Conservation (phyloP, 37 sponge, comb jelly and placozoan species). For the Halisarca cf. caerulea region DNA sequence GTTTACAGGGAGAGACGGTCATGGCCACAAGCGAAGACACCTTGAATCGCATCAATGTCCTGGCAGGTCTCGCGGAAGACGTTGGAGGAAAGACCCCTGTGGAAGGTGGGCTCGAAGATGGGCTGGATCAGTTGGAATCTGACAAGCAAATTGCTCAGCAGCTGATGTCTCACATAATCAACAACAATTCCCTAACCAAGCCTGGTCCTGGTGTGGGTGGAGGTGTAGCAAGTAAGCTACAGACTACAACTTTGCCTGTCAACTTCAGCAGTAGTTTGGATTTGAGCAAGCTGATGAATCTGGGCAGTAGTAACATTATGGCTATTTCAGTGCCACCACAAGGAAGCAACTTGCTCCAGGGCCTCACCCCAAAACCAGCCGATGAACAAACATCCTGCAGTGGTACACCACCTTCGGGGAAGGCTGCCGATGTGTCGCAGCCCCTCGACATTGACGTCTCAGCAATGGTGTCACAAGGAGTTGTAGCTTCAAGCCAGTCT, state of each 20-base stretch:
- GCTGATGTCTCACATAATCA: slow-evolving; percentile 17
- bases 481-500: neutral
- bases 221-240: neutral
- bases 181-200: neutral
- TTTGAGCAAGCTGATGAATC: neutral
- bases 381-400: neutral
- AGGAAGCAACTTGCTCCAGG: neutral
- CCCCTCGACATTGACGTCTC: too few species aligned
- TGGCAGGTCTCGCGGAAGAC: neutral
- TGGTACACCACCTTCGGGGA: neutral
- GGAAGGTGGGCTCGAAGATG: neutral
- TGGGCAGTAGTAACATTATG: neutral
- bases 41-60: neutral
- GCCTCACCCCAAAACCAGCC: neutral
- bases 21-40: neutral
- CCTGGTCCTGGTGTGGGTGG: neutral
- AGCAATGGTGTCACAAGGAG: neutral
- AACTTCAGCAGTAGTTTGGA: neutral
- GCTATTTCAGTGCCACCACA: neutral
- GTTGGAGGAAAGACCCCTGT: neutral
- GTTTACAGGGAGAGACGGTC: neutral
- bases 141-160: slow-evolving; percentile 20
- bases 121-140: neutral
- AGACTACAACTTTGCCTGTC: neutral
- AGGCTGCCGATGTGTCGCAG: neutral